Conservation (phyloP, 1,140 invertebrate genomes). For the Pachypsylla venusta region DNA sequence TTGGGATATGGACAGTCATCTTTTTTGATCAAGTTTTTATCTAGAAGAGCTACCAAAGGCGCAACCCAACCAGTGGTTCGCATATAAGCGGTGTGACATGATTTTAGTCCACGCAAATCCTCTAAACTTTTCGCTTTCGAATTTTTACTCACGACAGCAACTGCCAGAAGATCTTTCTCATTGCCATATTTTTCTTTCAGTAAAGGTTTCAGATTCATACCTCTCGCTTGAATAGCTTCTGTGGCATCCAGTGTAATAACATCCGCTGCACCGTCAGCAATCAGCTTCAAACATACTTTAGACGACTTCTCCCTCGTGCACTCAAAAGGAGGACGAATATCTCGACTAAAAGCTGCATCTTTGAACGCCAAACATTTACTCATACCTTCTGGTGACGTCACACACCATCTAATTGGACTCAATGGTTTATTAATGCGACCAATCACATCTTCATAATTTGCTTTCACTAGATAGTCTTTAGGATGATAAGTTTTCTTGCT, state of each 20-base stretch:
- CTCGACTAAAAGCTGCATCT: conserved; percentile 49
- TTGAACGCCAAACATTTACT: conserved; percentile 49
- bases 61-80: conserved; percentile 36
- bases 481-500: conserved; percentile 45
- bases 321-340: conserved; percentile 50
- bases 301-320: conserved; percentile 40
- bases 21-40: conserved; percentile 32
- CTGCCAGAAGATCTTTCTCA: conserved; percentile 33
- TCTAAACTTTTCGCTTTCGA: conserved; percentile 30
- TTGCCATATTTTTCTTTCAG: conserved; percentile 36
- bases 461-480: conserved; percentile 44
- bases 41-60: conserved; percentile 34
- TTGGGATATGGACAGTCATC: conserved; percentile 32
- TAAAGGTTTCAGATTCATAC: conserved; percentile 32
- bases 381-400: conserved; percentile 40
- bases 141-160: conserved; percentile 41
- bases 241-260: conserved; percentile 44
- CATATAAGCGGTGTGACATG: conserved; percentile 34
- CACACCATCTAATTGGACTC: conserved; percentile 47
- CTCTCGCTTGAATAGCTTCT: conserved; percentile 38
- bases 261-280: conserved; percentile 44
- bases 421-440: conserved; percentile 40
- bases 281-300: conserved; percentile 47
- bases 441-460: conserved; percentile 63
- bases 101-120: conserved; percentile 36